Percentiles rank a stretch among this genome's conserved stretches.
Conservation (phyloP, 2,888 invertebrate genomes). For the Idaea dimidiata region DNA sequence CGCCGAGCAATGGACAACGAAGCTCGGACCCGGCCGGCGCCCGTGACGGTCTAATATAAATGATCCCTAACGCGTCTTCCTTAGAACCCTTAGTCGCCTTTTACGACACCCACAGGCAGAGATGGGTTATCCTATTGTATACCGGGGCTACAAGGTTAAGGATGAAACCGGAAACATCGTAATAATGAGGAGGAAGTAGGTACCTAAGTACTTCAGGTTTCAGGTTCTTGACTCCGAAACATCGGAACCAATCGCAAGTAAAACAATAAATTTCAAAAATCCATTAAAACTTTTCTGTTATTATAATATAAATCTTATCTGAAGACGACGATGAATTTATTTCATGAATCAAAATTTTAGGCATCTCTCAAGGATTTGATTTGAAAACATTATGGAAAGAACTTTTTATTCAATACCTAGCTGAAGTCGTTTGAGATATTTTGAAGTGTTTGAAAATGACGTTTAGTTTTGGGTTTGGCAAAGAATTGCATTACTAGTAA, state of each 20-base stretch:
- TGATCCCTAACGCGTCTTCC: too few species aligned
- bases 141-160: too few species aligned
- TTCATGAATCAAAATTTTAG: not conserved
- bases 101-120: too few species aligned
- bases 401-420: not conserved
- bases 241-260: not conserved
- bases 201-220: not conserved
- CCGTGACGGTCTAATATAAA: too few species aligned
- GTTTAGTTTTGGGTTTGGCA: too few species aligned
- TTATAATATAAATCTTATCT: not conserved
- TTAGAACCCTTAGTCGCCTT: too few species aligned
- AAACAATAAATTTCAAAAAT: conserved; percentile 1
- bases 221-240: not conserved
- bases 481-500: too few species aligned
- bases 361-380: not conserved
- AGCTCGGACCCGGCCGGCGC: too few species aligned
- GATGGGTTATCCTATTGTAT: too few species aligned
- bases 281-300: not conserved
- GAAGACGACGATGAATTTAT: not conserved
- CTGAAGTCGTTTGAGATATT: not conserved
- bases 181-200: too few species aligned
- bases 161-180: too few species aligned
- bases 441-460: not conserved
- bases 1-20: too few species aligned
- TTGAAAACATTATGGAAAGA: not conserved